Conservation (phyloP, 2,113 vertebrate species). For the Trematocara macrostoma region DNA sequence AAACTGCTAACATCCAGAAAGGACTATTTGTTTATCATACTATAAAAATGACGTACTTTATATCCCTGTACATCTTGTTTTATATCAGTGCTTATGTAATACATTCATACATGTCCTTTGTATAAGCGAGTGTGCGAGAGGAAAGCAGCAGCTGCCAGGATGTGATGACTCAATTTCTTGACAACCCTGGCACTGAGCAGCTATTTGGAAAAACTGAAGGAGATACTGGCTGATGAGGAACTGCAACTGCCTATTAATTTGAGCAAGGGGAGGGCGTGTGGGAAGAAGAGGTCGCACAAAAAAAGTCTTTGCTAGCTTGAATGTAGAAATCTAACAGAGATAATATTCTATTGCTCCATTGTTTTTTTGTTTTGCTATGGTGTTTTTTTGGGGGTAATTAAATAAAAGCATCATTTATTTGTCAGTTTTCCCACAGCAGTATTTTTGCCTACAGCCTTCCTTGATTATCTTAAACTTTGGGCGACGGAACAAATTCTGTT, state of each 20-base stretch:
- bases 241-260: constrained; percentile 64
- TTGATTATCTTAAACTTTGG: not conserved
- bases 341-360: not conserved
- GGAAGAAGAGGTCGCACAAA: not conserved
- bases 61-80: not conserved
- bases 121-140: not conserved
- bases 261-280: constrained; percentile 19
- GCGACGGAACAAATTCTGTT: not conserved
- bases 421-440: not conserved
- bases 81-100: not conserved
- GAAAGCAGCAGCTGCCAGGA: constrained; percentile 53
- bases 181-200: constrained; percentile 62
- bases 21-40: not conserved
- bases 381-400: not conserved
- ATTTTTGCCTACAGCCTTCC: not conserved
- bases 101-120: not conserved
- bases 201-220: constrained; percentile 59
- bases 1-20: not conserved
- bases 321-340: not conserved
- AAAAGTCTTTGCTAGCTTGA: not conserved
- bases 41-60: not conserved
- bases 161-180: constrained; percentile 70
- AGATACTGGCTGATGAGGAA: constrained; percentile 60
- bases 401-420: not conserved
- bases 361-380: not conserved